A percentile compares a stretch with the other conserved stretches of the same genome.
Conservation (phyloP, 2,113 vertebrate species). For the Tachysurus vachellii region DNA sequence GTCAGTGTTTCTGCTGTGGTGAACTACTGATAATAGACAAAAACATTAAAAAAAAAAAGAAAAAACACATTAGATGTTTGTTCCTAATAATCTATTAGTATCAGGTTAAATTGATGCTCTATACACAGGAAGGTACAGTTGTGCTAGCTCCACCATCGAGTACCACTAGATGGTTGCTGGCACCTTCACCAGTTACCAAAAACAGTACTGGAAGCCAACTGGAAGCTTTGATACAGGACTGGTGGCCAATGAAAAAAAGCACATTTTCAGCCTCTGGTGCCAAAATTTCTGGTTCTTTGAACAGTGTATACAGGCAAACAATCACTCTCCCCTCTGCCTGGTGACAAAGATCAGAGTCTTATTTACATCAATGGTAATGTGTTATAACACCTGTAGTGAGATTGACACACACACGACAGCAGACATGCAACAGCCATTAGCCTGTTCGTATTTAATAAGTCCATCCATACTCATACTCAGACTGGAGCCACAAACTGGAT, state of each 20-base stretch:
- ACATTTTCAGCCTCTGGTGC: neutral
- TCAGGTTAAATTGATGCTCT: neutral
- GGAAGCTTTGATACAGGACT: neutral
- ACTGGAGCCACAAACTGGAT: conserved; percentile 8
- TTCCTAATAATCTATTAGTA: neutral
- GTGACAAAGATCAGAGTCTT: neutral
- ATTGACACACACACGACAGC: conserved; percentile 37
- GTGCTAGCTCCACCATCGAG: neutral
- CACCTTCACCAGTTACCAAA: neutral
- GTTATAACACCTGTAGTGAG: neutral
- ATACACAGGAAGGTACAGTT: neutral
- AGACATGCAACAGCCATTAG: neutral
- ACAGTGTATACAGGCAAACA: neutral
- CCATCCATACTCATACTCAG: neutral
- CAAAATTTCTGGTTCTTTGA: neutral
- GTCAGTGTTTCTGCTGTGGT: neutral
- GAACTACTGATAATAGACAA: neutral
- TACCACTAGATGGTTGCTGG: neutral
- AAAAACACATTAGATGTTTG: neutral
- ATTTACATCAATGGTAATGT: conserved; percentile 8
- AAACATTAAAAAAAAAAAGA: neutral
- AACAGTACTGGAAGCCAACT: too few relatives aligned
- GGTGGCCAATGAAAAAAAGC: neutral
- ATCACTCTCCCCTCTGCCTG: conserved; percentile 23
- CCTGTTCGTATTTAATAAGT: neutral